Conservation (phyloP, 2,797 vertebrate species). For the Chloroceryle amazona region DNA sequence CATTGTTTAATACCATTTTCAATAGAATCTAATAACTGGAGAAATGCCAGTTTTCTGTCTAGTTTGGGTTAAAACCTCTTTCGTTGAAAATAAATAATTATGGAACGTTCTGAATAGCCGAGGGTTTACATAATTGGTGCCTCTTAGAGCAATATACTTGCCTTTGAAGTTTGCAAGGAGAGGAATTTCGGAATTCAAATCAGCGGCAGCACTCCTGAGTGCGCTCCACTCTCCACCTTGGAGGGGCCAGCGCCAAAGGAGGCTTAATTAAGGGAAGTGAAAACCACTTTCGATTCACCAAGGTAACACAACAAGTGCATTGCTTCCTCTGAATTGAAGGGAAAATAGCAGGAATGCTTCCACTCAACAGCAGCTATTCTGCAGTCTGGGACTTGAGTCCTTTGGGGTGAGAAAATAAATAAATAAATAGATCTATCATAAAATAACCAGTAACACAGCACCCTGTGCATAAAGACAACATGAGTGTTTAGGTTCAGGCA, state of each 20-base stretch:
- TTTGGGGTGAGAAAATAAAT: neutral
- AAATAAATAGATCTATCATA: conserved; percentile 28
- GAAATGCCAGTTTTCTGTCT: conserved; percentile 76
- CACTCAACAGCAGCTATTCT: conserved; percentile 57
- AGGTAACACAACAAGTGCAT: conserved; percentile 77
- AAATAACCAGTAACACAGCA: conserved; percentile 67
- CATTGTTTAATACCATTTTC: conserved; percentile 79
- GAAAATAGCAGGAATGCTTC: conserved; percentile 55
- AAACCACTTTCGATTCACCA: conserved; percentile 74
- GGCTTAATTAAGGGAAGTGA: conserved; percentile 75
- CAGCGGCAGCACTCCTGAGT: conserved; percentile 28
- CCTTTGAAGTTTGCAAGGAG: conserved; percentile 72
- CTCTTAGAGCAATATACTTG: conserved; percentile 69
- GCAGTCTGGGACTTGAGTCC: conserved; percentile 45
- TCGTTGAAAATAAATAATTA: conserved; percentile 77
- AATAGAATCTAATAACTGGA: conserved; percentile 79
- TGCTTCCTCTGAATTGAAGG: conserved; percentile 71
- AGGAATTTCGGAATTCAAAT: conserved; percentile 75
- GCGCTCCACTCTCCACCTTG: conserved; percentile 4
- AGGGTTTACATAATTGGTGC: conserved; percentile 71
- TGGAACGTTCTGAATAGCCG: conserved; percentile 65
- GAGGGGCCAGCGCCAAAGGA: conserved; percentile 60
- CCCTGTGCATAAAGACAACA: conserved; percentile 3
- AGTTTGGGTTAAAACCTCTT: conserved; percentile 73
- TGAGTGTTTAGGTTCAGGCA: conserved; percentile 81